phyloP scores from a whole-genome alignment of 2,797 vertebrate genomes.

The Fringilla coelebs region DNA sequence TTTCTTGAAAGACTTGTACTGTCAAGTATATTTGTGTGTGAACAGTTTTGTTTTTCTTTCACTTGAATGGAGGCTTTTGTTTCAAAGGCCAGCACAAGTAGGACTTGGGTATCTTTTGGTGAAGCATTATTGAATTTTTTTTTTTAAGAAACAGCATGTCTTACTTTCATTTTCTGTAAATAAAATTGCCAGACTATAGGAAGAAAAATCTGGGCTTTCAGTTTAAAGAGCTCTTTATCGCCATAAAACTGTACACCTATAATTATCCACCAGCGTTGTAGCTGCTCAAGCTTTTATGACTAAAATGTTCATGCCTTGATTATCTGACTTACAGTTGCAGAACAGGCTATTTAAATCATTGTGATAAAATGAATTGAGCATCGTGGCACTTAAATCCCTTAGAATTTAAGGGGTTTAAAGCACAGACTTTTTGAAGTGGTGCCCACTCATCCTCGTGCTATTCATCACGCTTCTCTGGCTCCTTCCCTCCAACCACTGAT shows the following conservation, averaged over 20 bases:
- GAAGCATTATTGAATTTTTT: not conserved
- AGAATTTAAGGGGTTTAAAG: not conserved
- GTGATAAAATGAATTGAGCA: not conserved
- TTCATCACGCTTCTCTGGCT: not conserved
- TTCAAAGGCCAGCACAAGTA: not conserved
- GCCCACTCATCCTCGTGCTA: not conserved
- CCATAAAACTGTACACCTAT: not conserved
- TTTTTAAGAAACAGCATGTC: not conserved
- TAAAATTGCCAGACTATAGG: not conserved
- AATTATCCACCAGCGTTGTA: not conserved
- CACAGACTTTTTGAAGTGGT: not conserved
- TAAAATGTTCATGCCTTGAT: not conserved
- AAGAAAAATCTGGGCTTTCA: not conserved
- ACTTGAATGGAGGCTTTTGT: not conserved
- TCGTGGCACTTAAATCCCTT: conserved; percentile 3
- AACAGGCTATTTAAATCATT: not conserved
- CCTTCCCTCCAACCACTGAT: not conserved
- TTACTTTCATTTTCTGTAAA: not conserved
- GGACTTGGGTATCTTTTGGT: not conserved
- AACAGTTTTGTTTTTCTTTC: not conserved
- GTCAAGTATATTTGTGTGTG: not conserved
- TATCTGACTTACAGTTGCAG: not conserved
- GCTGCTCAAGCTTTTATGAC: not conserved
- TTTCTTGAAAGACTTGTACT: not conserved
- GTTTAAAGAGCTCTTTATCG: not conserved